Conservation (phyloP, 2,888 invertebrate species). For the Pseudoips prasinana region DNA sequence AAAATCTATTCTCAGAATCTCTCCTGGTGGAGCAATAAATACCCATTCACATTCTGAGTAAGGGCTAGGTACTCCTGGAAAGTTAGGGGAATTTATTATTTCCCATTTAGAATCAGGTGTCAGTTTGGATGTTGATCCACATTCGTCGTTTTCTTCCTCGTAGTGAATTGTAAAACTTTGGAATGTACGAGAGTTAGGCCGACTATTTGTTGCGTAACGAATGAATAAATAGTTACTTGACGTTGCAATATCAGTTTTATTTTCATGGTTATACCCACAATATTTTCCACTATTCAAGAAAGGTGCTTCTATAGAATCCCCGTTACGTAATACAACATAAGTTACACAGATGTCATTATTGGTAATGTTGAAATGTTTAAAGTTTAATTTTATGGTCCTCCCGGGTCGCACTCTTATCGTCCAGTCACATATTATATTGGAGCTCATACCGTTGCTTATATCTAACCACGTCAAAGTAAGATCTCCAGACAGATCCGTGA, state of each 20-base stretch:
- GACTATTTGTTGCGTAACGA: conserved; percentile 33
- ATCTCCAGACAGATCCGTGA: conserved; percentile 81
- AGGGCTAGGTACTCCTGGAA: conserved; percentile 89
- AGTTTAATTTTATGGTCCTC: conserved; percentile 84
- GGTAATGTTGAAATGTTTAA: conserved; percentile 83
- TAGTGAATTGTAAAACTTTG: conserved; percentile 74
- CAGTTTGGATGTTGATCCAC: conserved; percentile 86
- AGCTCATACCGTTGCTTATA: background rate
- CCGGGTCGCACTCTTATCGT: conserved; percentile 87
- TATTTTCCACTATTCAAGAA: conserved; percentile 87
- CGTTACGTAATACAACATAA: conserved; percentile 86
- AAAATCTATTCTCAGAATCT: conserved; percentile 89
- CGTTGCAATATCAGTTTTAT: conserved; percentile 73
- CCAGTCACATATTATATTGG: conserved; percentile 84
- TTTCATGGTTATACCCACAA: conserved; percentile 79
- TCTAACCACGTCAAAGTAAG: conserved; percentile 58
- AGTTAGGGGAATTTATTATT: conserved; percentile 88
- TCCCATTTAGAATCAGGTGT: conserved; percentile 67
- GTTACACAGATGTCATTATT: conserved; percentile 55
- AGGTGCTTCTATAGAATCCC: conserved; percentile 86
- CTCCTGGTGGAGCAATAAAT: conserved; percentile 87
- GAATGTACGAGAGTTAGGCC: conserved; percentile 19
- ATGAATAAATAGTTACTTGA: conserved; percentile 82
- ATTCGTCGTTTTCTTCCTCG: conserved; percentile 84
- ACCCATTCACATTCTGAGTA: conserved; percentile 93